These are phyloP conservation scores for Thamnaconus septentrionalis DNA, from an alignment of 2,113 vertebrate species.

Conservation along the genomic window DNA sequence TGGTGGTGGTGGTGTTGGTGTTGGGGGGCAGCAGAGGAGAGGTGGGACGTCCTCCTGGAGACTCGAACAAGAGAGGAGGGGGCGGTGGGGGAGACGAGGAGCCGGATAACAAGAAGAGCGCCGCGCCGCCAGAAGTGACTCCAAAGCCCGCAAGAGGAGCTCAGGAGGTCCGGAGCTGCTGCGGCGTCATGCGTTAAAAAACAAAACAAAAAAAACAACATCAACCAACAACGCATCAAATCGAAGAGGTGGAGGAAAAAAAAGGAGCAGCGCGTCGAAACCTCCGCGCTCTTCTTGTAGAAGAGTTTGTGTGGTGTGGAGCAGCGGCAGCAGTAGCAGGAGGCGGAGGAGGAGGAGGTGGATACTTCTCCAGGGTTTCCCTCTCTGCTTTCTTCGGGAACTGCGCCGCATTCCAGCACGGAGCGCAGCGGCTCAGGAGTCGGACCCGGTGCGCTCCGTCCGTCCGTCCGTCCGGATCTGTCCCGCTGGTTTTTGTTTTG, in stretches of 20 bases:
- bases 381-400: constrained; percentile 1
- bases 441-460: constrained; percentile 34
- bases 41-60: constrained; percentile 53
- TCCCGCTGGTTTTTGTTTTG: not conserved
- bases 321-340: not conserved
- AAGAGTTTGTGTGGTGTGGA: constrained; percentile 13
- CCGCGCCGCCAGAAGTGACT: constrained; percentile 28
- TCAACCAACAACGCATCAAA: constrained; percentile 1
- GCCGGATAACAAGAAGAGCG: constrained; percentile 9
- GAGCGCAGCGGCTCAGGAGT: constrained; percentile 41
- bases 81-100: not conserved
- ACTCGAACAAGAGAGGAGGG: constrained; percentile 11
- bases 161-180: constrained; percentile 11
- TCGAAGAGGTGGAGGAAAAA: too few relatives aligned
- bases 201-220: not conserved
- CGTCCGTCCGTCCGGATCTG: constrained; percentile 5
- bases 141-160: constrained; percentile 24
- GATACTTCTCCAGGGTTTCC: constrained; percentile 20
- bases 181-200: not conserved
- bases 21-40: constrained; percentile 3
- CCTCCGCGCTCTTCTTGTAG: not conserved
- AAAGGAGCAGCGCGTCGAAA: too few relatives aligned
- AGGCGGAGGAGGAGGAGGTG: constrained; percentile 3
- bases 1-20: constrained; percentile 4
- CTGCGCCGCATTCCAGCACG: constrained; percentile 42